Evolutionary conservation across 2,113 vertebrate genomes (phyloP).

Genomic region (Chionodraco myersi): DNA sequence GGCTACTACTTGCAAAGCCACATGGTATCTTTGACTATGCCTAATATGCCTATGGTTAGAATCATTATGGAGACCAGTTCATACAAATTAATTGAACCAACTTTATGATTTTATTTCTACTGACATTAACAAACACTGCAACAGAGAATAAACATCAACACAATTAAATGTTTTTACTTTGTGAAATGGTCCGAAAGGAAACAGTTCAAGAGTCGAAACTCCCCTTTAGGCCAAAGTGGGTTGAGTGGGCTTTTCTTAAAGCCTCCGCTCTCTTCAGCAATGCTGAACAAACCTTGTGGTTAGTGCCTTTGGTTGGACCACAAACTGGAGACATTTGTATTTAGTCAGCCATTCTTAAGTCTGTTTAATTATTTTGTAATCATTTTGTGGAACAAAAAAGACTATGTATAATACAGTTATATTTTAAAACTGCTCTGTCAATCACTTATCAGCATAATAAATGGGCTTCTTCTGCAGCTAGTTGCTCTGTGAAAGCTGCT

Average conservation of each 20-base stretch:
- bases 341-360: background rate
- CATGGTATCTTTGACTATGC: background rate
- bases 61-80: no score
- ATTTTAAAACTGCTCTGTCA: constrained; percentile 30
- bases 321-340: constrained; percentile 6
- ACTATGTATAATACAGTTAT: constrained; percentile 25
- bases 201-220: constrained; percentile 19
- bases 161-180: background rate
- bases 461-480: constrained; percentile 46
- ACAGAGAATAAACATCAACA: constrained; percentile 2
- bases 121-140: background rate
- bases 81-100: background rate
- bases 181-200: constrained; percentile 14
- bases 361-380: constrained; percentile 6
- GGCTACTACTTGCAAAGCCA: background rate
- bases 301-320: constrained; percentile 29
- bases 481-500: constrained; percentile 62
- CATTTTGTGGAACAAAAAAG: background rate
- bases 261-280: background rate
- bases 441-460: constrained; percentile 54
- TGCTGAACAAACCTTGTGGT: constrained; percentile 20
- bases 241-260: constrained; percentile 3
- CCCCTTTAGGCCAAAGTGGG: constrained; percentile 5
- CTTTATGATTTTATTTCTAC: background rate
- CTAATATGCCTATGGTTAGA: no score